phyloP scores from a whole-genome alignment of 2,797 vertebrate genomes.

The Hippoglossus hippoglossus region DNA sequence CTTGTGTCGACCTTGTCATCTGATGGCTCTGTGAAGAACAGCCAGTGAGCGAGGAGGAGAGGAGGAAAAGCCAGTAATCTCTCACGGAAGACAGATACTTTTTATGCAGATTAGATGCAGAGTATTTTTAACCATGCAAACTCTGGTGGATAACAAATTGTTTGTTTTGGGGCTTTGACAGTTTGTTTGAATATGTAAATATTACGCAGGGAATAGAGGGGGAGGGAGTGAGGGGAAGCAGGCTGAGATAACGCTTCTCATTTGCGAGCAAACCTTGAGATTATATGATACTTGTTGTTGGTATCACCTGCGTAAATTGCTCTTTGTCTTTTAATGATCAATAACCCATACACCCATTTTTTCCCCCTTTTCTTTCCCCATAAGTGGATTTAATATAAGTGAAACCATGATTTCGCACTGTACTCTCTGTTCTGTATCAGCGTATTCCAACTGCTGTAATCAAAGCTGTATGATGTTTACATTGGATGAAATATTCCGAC shows the following conservation, averaged over 20 bases:
- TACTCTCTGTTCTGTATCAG: not conserved
- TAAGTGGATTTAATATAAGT: not conserved
- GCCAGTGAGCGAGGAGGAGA: slow-evolving; percentile 9
- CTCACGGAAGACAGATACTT: slow-evolving; percentile 58
- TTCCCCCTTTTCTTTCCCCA: not conserved
- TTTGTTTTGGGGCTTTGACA: slow-evolving; percentile 78
- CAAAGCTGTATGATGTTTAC: slow-evolving; percentile 1
- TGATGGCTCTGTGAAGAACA: slow-evolving; percentile 57
- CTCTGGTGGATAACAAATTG: slow-evolving; percentile 75
- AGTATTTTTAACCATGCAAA: slow-evolving; percentile 78
- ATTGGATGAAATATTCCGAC: not conserved
- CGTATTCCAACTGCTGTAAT: not conserved
- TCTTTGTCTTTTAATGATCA: slow-evolving; percentile 22
- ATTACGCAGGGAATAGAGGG: slow-evolving; percentile 50
- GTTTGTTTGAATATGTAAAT: slow-evolving; percentile 82
- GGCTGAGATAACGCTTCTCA: slow-evolving; percentile 50
- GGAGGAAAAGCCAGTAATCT: slow-evolving; percentile 41
- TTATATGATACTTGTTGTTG: slow-evolving; percentile 42
- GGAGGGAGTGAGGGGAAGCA: slow-evolving; percentile 42
- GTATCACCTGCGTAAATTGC: slow-evolving; percentile 2
- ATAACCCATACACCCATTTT: not conserved
- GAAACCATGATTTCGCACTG: not conserved
- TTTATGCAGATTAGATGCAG: slow-evolving; percentile 74
- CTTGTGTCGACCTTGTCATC: slow-evolving; percentile 79
- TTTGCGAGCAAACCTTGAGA: slow-evolving; percentile 65